Evolutionary conservation across 2,113 vertebrate species (phyloP).

Genomic region (Neogobius melanostomus): DNA sequence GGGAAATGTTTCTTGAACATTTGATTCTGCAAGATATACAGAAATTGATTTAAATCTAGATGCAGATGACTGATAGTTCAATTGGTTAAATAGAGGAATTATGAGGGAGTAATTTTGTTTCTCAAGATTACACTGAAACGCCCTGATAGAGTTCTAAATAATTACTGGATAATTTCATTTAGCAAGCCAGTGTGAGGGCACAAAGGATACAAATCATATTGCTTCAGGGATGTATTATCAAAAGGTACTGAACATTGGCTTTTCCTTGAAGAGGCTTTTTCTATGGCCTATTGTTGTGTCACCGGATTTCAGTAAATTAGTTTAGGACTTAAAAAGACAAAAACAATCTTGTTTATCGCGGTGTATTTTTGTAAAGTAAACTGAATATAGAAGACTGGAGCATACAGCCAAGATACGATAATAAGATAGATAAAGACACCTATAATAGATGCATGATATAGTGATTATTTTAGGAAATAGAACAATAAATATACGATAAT

Average conservation of each 20-base stretch:
- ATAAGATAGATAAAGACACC: background rate
- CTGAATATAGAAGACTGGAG: background rate
- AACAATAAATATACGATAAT: constrained; percentile 16
- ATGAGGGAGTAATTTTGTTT: constrained; percentile 9
- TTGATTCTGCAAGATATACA: background rate
- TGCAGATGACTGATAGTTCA: background rate
- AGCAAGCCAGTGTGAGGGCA: background rate
- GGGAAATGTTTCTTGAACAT: background rate
- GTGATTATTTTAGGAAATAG: background rate
- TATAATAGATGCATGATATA: background rate
- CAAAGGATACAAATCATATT: constrained; percentile 7
- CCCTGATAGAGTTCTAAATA: background rate
- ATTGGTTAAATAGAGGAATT: background rate
- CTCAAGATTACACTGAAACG: background rate
- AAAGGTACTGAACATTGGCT: background rate
- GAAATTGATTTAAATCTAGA: background rate
- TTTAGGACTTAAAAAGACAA: no score
- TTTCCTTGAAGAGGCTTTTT: constrained; percentile 5
- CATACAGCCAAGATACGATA: background rate
- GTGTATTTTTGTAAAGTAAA: no score
- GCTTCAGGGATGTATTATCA: background rate
- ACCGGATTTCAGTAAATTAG: background rate
- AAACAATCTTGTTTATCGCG: no score
- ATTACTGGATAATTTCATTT: background rate
- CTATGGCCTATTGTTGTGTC: constrained; percentile 19